These are phyloP conservation scores for Fregetta grallaria DNA, from an alignment of 2,113 vertebrate genomes.

Conservation along the genomic window DNA sequence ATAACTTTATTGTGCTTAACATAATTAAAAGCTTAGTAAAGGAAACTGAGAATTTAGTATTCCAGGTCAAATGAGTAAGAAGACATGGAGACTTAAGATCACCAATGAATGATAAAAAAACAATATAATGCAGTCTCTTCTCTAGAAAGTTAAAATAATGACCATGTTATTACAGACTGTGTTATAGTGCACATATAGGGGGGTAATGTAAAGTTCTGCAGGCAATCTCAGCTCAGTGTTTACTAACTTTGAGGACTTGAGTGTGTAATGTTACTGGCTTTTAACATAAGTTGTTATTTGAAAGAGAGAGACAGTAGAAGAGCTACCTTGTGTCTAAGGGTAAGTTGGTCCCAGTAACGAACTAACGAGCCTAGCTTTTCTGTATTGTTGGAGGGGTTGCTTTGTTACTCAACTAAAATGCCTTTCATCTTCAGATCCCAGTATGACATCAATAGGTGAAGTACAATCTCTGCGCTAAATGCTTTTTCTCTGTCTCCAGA, in stretches of 20 bases:
- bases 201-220: neutral
- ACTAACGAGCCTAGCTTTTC: neutral
- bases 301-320: neutral
- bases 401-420: neutral
- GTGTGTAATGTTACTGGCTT: neutral
- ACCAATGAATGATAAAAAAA: neutral
- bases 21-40: neutral
- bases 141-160: neutral
- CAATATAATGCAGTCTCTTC: neutral
- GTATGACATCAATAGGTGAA: neutral
- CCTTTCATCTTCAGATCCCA: neutral
- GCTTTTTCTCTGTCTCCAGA: neutral
- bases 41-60: neutral
- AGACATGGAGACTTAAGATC: neutral
- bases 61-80: neutral
- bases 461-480: neutral
- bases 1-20: neutral
- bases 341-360: neutral
- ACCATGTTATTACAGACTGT: neutral
- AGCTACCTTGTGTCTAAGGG: neutral
- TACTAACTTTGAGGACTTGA: neutral
- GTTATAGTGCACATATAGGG: neutral
- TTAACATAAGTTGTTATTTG: neutral
- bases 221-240: neutral
- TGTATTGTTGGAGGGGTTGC: neutral